Evolutionary conservation across 1,140 invertebrate species (phyloP).

Genomic region (Periplaneta americana): DNA sequence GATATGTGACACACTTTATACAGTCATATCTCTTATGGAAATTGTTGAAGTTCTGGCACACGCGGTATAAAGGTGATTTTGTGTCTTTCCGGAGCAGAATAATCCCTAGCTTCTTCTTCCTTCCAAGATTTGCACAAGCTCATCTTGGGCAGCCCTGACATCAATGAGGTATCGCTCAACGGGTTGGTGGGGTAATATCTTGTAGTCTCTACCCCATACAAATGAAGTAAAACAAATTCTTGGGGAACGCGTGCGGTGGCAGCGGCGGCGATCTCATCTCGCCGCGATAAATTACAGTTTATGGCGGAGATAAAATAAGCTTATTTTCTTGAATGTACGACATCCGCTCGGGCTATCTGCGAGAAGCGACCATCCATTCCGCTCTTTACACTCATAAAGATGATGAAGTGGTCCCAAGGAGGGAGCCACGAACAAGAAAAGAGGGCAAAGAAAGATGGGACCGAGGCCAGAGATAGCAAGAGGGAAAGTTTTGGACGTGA

Average conservation of each 20-base stretch:
- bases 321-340: conserved; percentile 36
- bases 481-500: not conserved
- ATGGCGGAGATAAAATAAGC: conserved; percentile 34
- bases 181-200: not conserved
- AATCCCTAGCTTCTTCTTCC: no score
- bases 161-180: not conserved
- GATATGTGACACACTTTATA: no score
- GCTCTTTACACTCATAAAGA: conserved; percentile 28
- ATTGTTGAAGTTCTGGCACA: no score
- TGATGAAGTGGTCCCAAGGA: conserved; percentile 24
- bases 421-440: not conserved
- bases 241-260: not conserved
- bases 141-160: not conserved
- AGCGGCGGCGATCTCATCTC: conserved; percentile 20
- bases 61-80: no score
- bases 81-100: no score
- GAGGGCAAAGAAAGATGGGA: not conserved
- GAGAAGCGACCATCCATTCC: conserved; percentile 31
- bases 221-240: conserved; percentile 32
- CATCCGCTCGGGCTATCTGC: conserved; percentile 35
- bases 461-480: not conserved
- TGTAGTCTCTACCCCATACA: conserved; percentile 22
- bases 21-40: no score
- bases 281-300: conserved; percentile 32
- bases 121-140: no score